Conservation (phyloP, 2,888 invertebrate species). For the Chrysotoxum bicinctum region DNA sequence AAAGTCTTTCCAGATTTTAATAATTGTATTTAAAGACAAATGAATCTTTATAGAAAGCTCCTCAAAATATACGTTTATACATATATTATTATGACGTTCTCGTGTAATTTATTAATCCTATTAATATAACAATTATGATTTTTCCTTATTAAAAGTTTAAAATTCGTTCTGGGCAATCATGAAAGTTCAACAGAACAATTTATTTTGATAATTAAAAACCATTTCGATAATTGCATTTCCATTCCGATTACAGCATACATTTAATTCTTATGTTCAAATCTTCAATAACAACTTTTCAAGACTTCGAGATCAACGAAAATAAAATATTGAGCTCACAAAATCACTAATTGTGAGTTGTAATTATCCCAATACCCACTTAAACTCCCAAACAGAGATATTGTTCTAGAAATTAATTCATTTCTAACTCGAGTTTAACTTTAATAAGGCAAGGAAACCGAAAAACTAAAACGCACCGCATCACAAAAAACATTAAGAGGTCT, state of each 20-base stretch:
- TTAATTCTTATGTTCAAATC: neutral
- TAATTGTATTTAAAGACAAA: too few species aligned
- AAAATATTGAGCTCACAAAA: constrained; percentile 25
- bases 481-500: constrained; percentile 12
- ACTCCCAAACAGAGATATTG: constrained; percentile 45
- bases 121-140: too few species aligned
- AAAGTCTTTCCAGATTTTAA: too few species aligned
- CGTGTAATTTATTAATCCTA: too few species aligned
- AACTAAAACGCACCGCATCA: neutral
- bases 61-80: too few species aligned
- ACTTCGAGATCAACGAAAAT: neutral
- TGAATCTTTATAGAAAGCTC: too few species aligned
- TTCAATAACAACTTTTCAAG: neutral
- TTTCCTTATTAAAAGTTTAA: too few species aligned
- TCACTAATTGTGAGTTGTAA: constrained; percentile 8
- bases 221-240: too few species aligned
- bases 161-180: too few species aligned
- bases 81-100: too few species aligned
- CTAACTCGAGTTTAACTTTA: constrained; percentile 17
- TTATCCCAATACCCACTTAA: constrained; percentile 43
- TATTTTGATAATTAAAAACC: too few species aligned
- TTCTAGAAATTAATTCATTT: constrained; percentile 14
- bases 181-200: too few species aligned
- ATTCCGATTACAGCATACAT: neutral
- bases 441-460: neutral